These are phyloP conservation scores for Brachionichthys hirsutus DNA, from an alignment of 2,113 vertebrate genomes.

Conservation along the genomic window DNA sequence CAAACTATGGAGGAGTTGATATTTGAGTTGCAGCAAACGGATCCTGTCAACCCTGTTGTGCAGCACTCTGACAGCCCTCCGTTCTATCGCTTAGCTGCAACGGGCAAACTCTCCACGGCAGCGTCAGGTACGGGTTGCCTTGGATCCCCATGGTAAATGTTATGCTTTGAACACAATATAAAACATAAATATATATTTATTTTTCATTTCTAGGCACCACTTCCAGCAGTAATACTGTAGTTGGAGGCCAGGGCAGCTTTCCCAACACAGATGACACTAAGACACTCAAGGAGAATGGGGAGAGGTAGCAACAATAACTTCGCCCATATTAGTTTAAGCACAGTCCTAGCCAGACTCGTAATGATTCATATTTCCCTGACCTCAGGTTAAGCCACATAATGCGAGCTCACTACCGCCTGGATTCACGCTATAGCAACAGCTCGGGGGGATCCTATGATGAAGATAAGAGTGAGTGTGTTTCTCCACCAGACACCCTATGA, in stretches of 20 bases:
- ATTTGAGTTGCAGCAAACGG: slow-evolving; percentile 94
- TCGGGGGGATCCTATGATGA: slow-evolving; percentile 97
- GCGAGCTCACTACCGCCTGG: slow-evolving; percentile 90
- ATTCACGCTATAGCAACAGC: slow-evolving; percentile 96
- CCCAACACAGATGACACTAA: slow-evolving; percentile 86
- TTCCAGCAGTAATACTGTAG: slow-evolving; percentile 93
- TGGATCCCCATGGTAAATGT: neutral
- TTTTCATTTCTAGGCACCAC: slow-evolving; percentile 82
- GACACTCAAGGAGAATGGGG: slow-evolving; percentile 85
- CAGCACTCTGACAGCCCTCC: slow-evolving; percentile 95
- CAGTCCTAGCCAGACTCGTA: neutral
- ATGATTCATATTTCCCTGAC: slow-evolving; percentile 4
- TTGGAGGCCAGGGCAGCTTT: slow-evolving; percentile 88
- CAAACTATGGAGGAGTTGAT: slow-evolving; percentile 97
- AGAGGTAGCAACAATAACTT: slow-evolving; percentile 78
- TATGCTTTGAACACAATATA: neutral
- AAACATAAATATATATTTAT: neutral
- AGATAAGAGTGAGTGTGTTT: slow-evolving; percentile 88
- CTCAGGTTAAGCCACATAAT: slow-evolving; percentile 70
- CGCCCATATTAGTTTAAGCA: slow-evolving; percentile 7
- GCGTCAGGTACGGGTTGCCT: slow-evolving; percentile 82
- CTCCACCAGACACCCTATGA: neutral
- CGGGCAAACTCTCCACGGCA: slow-evolving; percentile 85
- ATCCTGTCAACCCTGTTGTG: slow-evolving; percentile 94
- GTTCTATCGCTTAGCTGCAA: slow-evolving; percentile 91